These are phyloP conservation scores for Aradophagus sp. DNA, from an alignment of 1,140 invertebrate species.

Conservation along the genomic window DNA sequence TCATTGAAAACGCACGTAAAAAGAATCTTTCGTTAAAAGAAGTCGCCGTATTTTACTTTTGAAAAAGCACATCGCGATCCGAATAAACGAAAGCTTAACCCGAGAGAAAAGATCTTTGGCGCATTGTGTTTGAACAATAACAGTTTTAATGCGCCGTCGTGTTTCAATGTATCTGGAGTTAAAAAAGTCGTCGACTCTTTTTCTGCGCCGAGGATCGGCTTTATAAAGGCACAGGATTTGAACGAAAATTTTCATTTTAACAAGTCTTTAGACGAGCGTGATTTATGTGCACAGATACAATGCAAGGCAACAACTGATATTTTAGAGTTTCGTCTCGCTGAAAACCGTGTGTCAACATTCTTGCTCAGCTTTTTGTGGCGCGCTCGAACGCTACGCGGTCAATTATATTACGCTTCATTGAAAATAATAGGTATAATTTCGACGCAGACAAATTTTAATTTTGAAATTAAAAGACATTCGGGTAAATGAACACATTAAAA, in stretches of 20 bases:
- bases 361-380: constrained; percentile 16
- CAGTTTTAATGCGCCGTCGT: no score
- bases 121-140: no score
- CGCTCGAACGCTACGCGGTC: constrained; percentile 13
- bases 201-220: not conserved
- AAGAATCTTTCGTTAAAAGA: no score
- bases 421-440: constrained; percentile 31
- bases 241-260: constrained; percentile 30
- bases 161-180: no score
- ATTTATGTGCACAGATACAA: constrained; percentile 20
- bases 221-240: constrained; percentile 8
- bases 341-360: constrained; percentile 33
- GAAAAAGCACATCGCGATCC: no score
- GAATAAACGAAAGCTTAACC: no score
- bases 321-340: constrained; percentile 29
- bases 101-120: no score
- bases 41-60: no score
- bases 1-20: no score
- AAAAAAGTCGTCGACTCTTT: no score
- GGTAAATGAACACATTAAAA: no score
- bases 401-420: constrained; percentile 21
- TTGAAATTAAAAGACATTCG: constrained; percentile 14
- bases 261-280: constrained; percentile 12
- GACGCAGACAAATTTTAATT: constrained; percentile 9
- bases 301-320: constrained; percentile 24